Percentiles rank a stretch among this genome's conserved stretches.
Conservation (phyloP, 2,888 invertebrate species). For the Danaus chrysippus region DNA sequence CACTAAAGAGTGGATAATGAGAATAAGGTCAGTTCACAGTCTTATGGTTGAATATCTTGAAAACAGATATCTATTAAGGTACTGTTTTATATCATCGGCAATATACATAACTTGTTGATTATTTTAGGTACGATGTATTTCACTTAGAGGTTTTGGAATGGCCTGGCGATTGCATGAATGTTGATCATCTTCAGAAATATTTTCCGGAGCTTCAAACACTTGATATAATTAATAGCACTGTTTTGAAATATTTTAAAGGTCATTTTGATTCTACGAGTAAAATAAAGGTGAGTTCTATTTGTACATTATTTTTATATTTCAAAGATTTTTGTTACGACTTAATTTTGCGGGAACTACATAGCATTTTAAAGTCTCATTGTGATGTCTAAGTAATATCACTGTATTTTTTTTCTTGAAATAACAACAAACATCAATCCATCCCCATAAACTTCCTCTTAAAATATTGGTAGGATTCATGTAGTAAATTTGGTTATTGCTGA, state of each 20-base stretch:
- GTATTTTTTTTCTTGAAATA: too few species aligned
- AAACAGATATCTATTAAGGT: too few species aligned
- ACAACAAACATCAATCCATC: too few species aligned
- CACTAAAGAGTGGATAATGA: slow-evolving; percentile 47
- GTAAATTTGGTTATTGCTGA: too few species aligned
- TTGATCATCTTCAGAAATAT: slow-evolving; percentile 52
- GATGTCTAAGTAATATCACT: too few species aligned
- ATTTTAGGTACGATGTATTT: slow-evolving; percentile 50
- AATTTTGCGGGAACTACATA: too few species aligned
- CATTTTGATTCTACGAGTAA: slow-evolving; percentile 51
- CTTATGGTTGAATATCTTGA: not conserved
- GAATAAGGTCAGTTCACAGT: slow-evolving; percentile 46
- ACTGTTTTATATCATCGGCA: not conserved
- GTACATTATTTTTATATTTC: not conserved
- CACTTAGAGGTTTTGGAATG: slow-evolving; percentile 54
- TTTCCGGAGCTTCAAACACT: slow-evolving; percentile 54
- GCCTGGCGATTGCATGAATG: slow-evolving; percentile 61
- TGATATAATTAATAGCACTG: slow-evolving; percentile 58
- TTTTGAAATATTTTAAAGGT: slow-evolving; percentile 55
- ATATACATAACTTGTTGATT: slow-evolving; percentile 6
- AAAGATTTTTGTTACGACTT: too few species aligned
- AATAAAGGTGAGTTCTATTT: slow-evolving; percentile 51
- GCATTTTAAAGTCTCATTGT: too few species aligned
- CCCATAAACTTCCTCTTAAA: too few species aligned
- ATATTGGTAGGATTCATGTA: too few species aligned